These are phyloP conservation scores for Fulmarus glacialis DNA, from an alignment of 2,113 vertebrate species.

Conservation along the genomic window DNA sequence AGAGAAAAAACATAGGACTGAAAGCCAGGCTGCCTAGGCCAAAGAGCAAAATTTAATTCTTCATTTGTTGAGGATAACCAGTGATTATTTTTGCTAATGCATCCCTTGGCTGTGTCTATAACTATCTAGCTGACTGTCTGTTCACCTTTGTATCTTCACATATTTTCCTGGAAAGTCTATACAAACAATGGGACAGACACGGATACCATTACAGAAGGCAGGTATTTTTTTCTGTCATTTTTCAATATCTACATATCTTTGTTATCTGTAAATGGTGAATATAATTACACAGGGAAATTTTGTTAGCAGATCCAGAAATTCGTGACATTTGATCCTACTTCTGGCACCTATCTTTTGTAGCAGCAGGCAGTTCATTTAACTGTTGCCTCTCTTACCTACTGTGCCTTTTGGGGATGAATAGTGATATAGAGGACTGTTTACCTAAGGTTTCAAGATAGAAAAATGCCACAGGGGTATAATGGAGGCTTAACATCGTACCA, in stretches of 20 bases:
- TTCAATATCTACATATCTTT: not conserved
- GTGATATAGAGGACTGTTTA: not conserved
- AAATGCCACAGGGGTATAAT: not conserved
- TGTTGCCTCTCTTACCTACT: not conserved
- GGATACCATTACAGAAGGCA: not conserved
- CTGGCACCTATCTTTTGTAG: not conserved
- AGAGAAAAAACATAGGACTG: not conserved
- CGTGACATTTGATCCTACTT: not conserved
- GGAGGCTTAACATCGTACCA: not conserved
- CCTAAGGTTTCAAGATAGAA: not conserved
- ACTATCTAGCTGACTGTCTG: not conserved
- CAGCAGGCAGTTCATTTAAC: not conserved
- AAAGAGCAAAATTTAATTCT: not conserved
- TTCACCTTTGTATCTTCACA: not conserved
- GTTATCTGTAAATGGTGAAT: not conserved
- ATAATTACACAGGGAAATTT: not conserved
- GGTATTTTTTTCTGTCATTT: not conserved
- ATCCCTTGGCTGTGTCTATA: not conserved
- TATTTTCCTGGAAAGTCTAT: not conserved
- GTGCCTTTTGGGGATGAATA: not conserved
- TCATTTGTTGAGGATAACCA: not conserved
- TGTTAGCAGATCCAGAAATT: not conserved
- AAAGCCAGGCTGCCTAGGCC: not conserved
- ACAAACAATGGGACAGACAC: not conserved
- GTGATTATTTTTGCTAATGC: constrained; percentile 44